These are phyloP conservation scores for Oreochromis grahami DNA, from an alignment of 2,797 vertebrate genomes.

Conservation along the genomic window DNA sequence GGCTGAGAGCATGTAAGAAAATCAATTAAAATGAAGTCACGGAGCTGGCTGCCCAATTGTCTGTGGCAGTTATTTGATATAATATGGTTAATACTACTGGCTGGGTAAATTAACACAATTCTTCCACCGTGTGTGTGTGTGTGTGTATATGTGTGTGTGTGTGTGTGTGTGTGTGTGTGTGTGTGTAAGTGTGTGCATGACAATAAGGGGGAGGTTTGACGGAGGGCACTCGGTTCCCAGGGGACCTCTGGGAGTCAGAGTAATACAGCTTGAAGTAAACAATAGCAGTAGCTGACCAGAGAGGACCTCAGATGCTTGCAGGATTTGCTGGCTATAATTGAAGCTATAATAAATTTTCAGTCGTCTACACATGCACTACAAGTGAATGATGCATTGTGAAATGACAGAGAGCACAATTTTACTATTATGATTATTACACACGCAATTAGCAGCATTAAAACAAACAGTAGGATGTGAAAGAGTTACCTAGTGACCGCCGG, in stretches of 20 bases:
- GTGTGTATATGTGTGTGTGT: constrained; percentile 61
- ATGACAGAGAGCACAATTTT: not conserved
- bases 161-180: constrained; percentile 34
- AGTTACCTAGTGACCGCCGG: not conserved
- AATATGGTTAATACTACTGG: constrained; percentile 91
- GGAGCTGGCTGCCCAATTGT: constrained; percentile 84
- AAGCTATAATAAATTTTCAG: constrained; percentile 35
- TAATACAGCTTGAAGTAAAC: constrained; percentile 75
- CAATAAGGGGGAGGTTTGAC: constrained; percentile 55
- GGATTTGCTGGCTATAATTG: constrained; percentile 55
- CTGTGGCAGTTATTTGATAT: constrained; percentile 96
- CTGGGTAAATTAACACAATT: constrained; percentile 95
- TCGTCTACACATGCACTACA: not conserved
- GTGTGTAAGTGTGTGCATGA: constrained; percentile 21
- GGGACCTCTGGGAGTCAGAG: constrained; percentile 71
- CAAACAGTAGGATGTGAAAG: not conserved
- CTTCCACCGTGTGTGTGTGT: constrained; percentile 76
- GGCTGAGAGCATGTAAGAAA: constrained; percentile 84
- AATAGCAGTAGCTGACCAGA: constrained; percentile 70
- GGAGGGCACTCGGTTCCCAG: constrained; percentile 56
- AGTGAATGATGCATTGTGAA: not conserved
- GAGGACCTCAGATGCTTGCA: constrained; percentile 53
- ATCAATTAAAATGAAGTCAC: constrained; percentile 98
- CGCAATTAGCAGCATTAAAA: not conserved
- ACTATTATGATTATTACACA: not conserved